Conservation (phyloP, 2,797 vertebrate species). For the Lagocephalus sceleratus region DNA sequence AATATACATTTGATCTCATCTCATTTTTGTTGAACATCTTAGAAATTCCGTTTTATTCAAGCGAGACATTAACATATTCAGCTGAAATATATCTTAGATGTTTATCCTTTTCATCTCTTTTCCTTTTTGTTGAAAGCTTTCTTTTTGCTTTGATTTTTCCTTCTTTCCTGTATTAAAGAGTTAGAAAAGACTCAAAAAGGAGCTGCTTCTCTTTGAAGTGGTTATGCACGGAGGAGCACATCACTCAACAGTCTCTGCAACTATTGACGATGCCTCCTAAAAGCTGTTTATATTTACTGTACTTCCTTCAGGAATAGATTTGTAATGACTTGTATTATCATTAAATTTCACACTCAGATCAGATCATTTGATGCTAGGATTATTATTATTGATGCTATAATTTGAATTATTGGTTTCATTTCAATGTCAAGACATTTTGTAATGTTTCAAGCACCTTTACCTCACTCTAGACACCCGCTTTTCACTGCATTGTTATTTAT, state of each 20-base stretch:
- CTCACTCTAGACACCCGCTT: too few species aligned
- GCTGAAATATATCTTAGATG: conserved; percentile 16
- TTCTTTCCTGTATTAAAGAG: conserved; percentile 13
- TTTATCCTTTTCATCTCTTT: conserved; percentile 34
- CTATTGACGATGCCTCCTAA: conserved; percentile 9
- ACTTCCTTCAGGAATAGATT: not conserved
- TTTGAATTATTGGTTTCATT: too few species aligned
- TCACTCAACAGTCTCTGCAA: conserved; percentile 4
- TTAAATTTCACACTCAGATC: conserved; percentile 6
- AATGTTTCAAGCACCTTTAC: too few species aligned
- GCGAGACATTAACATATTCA: conserved; percentile 19
- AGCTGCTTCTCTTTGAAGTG: conserved; percentile 29
- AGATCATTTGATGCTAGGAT: too few species aligned
- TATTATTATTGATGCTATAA: too few species aligned
- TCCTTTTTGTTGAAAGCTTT: conserved; percentile 22
- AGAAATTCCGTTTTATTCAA: conserved; percentile 5
- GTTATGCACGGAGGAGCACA: conserved; percentile 20
- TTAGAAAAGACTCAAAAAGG: conserved; percentile 2
- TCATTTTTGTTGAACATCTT: conserved; percentile 6
- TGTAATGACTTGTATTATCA: not conserved
- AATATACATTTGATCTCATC: too few species aligned
- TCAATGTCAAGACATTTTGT: too few species aligned
- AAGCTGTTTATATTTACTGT: conserved; percentile 7
- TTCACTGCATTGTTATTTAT: too few species aligned
- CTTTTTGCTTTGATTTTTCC: conserved; percentile 43